These are phyloP conservation scores for Buphagus erythrorhynchus DNA, from an alignment of 2,797 vertebrate species.

Conservation along the genomic window DNA sequence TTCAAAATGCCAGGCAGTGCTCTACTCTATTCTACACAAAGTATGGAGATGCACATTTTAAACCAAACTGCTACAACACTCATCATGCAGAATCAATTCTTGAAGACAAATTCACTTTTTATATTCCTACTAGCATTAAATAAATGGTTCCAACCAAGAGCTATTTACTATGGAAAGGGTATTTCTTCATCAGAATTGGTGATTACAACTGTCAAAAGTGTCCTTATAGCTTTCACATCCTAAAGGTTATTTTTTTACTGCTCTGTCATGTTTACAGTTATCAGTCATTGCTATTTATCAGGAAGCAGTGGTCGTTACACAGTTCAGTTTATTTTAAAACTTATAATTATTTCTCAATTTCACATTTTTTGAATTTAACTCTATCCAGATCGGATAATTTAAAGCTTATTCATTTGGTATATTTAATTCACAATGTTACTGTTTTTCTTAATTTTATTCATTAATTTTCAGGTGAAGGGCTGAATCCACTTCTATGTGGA, in stretches of 20 bases:
- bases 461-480: neutral
- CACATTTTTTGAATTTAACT: neutral
- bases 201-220: neutral
- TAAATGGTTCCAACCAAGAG: neutral
- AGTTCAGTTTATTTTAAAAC: neutral
- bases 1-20: neutral
- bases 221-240: neutral
- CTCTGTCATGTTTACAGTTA: neutral
- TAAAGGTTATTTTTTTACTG: slow-evolving; percentile 28
- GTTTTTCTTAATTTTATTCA: neutral
- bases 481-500: neutral
- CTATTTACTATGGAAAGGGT: neutral
- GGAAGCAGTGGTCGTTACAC: neutral
- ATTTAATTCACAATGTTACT: neutral
- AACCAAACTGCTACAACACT: neutral
- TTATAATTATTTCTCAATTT: neutral
- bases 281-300: neutral
- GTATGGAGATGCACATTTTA: neutral
- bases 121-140: neutral
- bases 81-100: neutral
- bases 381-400: neutral
- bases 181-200: slow-evolving; percentile 16
- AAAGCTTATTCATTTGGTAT: neutral
- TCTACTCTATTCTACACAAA: neutral
- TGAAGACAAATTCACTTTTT: neutral